A percentile compares a stretch with the other conserved stretches of the same genome.
Conservation (phyloP, 2,113 vertebrate genomes). For the Catharus minimus region DNA sequence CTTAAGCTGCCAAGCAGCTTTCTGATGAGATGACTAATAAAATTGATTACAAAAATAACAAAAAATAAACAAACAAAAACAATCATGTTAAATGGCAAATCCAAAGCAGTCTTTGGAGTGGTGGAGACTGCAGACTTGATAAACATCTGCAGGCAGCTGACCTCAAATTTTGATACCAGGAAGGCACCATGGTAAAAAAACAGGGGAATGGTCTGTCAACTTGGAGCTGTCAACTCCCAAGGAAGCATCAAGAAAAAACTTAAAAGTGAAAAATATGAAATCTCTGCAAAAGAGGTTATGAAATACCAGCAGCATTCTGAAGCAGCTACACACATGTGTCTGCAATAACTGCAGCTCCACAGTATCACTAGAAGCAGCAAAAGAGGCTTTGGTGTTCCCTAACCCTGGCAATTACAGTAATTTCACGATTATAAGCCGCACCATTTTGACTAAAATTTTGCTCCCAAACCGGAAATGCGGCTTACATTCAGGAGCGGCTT, state of each 20-base stretch:
- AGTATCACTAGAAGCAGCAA: not conserved
- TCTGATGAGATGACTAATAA: not conserved
- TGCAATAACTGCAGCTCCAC: not conserved
- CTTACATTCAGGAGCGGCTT: too few species aligned
- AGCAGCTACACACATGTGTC: not conserved
- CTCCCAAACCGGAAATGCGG: too few species aligned
- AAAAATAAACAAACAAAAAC: not conserved
- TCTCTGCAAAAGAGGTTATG: not conserved
- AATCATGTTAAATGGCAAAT: not conserved
- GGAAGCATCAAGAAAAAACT: not conserved
- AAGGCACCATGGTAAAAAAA: not conserved
- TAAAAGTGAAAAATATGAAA: not conserved
- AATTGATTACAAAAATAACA: not conserved
- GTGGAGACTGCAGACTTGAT: not conserved
- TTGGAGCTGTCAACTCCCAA: not conserved
- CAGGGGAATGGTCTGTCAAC: not conserved
- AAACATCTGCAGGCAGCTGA: not conserved
- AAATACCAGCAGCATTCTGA: not conserved
- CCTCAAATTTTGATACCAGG: not conserved
- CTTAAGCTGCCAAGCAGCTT: not conserved
- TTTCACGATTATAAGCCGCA: too few species aligned
- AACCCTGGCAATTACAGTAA: not conserved
- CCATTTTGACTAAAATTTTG: too few species aligned
- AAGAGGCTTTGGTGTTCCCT: not conserved
- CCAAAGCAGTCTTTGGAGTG: not conserved